Conservation (phyloP, 2,113 vertebrate genomes). For the Tragelaphus imberbis region DNA sequence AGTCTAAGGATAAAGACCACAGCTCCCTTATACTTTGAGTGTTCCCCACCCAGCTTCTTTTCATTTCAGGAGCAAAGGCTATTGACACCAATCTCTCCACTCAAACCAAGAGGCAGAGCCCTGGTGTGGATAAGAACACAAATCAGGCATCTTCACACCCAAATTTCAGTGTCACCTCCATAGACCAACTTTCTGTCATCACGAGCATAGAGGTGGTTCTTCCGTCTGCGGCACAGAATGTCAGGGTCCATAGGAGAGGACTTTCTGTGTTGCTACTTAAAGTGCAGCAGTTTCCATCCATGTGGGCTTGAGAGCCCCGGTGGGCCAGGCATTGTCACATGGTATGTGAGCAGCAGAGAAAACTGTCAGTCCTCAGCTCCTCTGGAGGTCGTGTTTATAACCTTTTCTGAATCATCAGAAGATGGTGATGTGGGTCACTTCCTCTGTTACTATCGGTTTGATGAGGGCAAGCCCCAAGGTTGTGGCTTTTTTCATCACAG, state of each 20-base stretch:
- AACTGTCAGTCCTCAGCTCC: neutral
- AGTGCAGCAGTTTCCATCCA: neutral
- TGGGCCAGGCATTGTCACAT: fast-evolving
- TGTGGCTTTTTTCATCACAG: neutral
- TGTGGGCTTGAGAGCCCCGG: too few species aligned
- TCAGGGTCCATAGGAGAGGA: neutral
- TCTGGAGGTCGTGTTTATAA: fast-evolving
- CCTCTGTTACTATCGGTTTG: neutral
- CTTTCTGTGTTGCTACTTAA: neutral
- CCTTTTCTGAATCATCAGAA: neutral
- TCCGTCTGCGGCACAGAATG: neutral
- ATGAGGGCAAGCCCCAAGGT: neutral
- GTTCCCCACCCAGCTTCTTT: neutral
- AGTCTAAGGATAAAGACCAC: neutral
- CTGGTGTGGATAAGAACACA: neutral
- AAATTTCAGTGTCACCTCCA: fast-evolving
- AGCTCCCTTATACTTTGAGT: neutral
- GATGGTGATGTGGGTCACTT: neutral
- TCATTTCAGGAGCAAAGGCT: neutral
- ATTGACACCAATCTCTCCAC: fast-evolving
- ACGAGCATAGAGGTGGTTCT: fast-evolving
- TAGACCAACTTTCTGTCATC: neutral
- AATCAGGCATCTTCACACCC: too few species aligned
- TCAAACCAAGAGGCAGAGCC: neutral
- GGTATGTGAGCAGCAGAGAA: neutral